Evolutionary conservation across 2,113 vertebrate species (phyloP).

Genomic region (Jaculus jaculus): DNA sequence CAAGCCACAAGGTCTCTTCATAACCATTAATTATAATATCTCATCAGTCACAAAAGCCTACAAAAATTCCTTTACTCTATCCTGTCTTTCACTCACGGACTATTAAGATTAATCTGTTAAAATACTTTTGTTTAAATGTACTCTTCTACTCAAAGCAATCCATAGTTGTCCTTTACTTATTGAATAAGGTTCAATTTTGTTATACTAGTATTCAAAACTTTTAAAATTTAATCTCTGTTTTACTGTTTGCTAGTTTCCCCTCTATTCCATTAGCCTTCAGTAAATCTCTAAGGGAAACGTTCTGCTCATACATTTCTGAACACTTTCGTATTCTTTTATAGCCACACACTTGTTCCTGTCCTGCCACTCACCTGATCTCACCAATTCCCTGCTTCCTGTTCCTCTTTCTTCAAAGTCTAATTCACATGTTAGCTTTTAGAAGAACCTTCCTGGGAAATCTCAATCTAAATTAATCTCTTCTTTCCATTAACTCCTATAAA

Average conservation of each 20-base stretch:
- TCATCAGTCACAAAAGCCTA: background rate
- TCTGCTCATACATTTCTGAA: background rate
- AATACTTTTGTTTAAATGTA: background rate
- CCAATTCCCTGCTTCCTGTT: background rate
- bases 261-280: conserved; percentile 28
- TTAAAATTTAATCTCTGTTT: background rate
- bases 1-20: background rate
- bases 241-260: background rate
- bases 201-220: conserved; percentile 4
- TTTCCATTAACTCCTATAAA: background rate
- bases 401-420: conserved; percentile 33
- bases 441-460: background rate
- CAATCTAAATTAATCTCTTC: conserved; percentile 13
- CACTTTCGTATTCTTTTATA: background rate
- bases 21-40: background rate
- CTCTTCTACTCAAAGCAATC: conserved; percentile 18
- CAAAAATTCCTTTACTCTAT: background rate
- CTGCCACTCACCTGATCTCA: background rate
- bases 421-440: background rate
- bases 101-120: conserved; percentile 17
- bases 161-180: background rate
- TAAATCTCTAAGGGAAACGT: background rate
- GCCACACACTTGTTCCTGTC: background rate
- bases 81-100: background rate
- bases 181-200: conserved; percentile 20